These are phyloP conservation scores for Protobothrops mucrosquamatus DNA, from an alignment of 2,113 vertebrate genomes.

Conservation along the genomic window DNA sequence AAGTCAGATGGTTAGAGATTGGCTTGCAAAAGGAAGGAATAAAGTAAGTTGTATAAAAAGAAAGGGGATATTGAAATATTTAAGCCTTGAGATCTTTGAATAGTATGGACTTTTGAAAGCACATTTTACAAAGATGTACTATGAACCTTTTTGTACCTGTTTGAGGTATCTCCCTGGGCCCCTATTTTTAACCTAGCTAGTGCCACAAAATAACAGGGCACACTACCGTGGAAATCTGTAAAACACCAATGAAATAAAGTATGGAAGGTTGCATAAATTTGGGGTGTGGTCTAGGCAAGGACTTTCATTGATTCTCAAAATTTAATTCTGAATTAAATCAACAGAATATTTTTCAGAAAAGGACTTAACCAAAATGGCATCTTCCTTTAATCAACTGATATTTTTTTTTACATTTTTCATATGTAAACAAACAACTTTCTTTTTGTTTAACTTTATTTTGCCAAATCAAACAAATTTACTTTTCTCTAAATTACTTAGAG, in stretches of 20 bases:
- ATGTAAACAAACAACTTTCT: neutral
- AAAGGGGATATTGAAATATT: neutral
- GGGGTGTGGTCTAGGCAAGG: neutral
- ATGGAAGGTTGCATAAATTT: neutral
- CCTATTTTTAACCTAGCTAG: neutral
- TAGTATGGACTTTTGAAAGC: neutral
- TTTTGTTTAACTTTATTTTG: neutral
- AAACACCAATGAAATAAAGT: neutral
- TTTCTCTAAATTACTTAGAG: conserved; percentile 19
- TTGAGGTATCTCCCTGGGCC: neutral
- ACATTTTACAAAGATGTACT: neutral
- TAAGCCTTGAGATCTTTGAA: neutral
- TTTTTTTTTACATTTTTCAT: conserved; percentile 17
- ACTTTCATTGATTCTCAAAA: neutral
- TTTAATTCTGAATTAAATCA: conserved; percentile 29
- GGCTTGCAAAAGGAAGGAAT: neutral
- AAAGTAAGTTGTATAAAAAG: neutral
- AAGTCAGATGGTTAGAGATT: neutral
- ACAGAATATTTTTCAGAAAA: conserved; percentile 41
- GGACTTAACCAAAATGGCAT: conserved; percentile 30
- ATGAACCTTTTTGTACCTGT: neutral
- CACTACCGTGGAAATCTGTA: neutral
- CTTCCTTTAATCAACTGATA: conserved; percentile 13
- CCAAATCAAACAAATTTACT: conserved; percentile 16
- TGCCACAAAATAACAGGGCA: neutral